phyloP scores from a whole-genome alignment of 2,113 vertebrate species.

The Plecotus auritus region DNA sequence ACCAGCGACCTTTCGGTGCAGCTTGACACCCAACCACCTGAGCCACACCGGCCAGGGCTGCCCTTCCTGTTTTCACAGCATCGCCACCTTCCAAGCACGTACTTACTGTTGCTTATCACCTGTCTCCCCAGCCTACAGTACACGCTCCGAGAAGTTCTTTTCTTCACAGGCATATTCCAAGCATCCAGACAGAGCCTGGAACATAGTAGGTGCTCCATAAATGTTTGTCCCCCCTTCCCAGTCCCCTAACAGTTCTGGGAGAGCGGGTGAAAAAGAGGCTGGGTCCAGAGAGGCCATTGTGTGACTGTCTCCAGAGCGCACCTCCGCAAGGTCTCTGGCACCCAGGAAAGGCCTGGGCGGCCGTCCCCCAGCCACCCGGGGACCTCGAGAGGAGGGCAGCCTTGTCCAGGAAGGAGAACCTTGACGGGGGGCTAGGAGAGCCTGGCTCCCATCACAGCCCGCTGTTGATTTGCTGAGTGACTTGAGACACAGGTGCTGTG shows the following conservation, averaged over 20 bases:
- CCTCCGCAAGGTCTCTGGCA: not conserved
- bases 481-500: not conserved
- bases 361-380: rapidly evolving
- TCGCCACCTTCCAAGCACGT: not conserved
- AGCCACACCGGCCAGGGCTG: not conserved
- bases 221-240: not conserved
- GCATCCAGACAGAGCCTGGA: not conserved
- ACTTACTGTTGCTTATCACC: not conserved
- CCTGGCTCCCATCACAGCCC: not conserved
- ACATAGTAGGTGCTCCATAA: not conserved
- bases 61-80: not conserved
- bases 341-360: too few relatives aligned
- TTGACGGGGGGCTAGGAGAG: not conserved
- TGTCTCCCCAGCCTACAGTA: not conserved
- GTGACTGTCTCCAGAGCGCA: not conserved
- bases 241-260: not conserved
- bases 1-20: too few relatives aligned
- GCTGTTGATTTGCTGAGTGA: not conserved
- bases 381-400: not conserved
- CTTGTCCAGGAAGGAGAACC: not conserved
- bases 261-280: not conserved
- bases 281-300: not conserved
- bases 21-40: too few relatives aligned
- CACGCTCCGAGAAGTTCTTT: not conserved
- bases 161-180: not conserved